Percentiles rank a stretch among this genome's conserved stretches.
phyloP scores from a whole-genome alignment of 2,888 invertebrate species.

The Aporophyla nigra region DNA sequence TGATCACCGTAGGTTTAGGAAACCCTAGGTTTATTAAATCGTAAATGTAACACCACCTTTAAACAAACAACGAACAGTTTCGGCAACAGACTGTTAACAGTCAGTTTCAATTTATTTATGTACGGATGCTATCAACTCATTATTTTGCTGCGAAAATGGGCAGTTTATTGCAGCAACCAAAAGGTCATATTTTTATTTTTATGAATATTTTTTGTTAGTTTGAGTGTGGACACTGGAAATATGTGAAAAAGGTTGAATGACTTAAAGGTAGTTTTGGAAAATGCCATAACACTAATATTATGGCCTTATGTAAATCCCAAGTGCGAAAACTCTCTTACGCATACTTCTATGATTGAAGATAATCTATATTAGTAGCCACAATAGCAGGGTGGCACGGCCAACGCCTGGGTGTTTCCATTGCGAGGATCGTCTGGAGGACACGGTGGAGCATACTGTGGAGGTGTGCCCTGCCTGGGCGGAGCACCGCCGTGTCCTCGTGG shows the following conservation, averaged over 20 bases:
- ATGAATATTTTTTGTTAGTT: not conserved
- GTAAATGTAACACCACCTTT: conserved; percentile 14
- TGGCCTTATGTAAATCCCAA: no score
- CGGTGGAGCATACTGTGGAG: no score
- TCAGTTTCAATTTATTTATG: conserved; percentile 63
- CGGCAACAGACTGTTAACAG: conserved; percentile 52
- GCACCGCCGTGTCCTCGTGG: no score
- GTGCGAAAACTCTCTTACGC: no score
- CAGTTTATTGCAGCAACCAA: conserved; percentile 17
- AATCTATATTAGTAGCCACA: no score
- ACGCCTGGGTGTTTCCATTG: no score
- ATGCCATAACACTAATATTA: not conserved
- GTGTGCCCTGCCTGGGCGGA: no score
- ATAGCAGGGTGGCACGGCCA: no score
- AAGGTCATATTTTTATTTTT: conserved; percentile 36
- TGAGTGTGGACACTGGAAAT: not conserved
- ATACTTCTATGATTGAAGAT: no score
- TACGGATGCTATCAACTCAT: conserved; percentile 63
- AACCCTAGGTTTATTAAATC: not conserved
- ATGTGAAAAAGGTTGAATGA: not conserved
- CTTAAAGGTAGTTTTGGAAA: not conserved
- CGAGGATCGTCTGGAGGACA: no score
- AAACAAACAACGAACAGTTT: conserved; percentile 27
- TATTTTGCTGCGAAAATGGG: conserved; percentile 60
- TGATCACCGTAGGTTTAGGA: no score